Evolutionary conservation across 2,113 vertebrate genomes (phyloP).

Genomic region (Python bivittatus): DNA sequence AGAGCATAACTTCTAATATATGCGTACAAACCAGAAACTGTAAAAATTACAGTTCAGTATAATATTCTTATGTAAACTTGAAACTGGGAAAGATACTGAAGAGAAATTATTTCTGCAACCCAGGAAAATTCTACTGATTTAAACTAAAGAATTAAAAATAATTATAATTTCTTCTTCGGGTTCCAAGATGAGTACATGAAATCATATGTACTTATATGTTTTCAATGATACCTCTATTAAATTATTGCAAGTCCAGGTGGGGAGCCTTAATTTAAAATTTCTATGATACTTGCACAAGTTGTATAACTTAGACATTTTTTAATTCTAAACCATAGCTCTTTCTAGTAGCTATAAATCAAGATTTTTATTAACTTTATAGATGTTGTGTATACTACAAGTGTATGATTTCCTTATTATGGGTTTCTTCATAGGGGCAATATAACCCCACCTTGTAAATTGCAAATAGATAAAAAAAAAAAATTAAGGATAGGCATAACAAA

Average conservation of each 20-base stretch:
- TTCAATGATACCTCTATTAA: background rate
- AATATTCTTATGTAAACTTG: too few species aligned
- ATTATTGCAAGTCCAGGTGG: background rate
- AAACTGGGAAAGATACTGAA: too few species aligned
- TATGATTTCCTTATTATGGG: background rate
- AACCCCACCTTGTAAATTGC: background rate
- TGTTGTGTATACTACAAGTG: background rate
- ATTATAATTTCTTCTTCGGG: background rate
- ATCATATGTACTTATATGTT: background rate
- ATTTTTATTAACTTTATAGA: background rate
- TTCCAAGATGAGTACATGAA: background rate
- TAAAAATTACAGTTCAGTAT: too few species aligned
- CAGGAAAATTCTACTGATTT: too few species aligned
- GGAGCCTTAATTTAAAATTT: background rate
- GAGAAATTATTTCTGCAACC: background rate
- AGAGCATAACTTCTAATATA: background rate
- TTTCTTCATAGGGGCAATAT: background rate
- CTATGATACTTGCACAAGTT: background rate
- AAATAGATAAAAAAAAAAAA: background rate
- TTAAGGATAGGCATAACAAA: background rate
- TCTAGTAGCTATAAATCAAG: background rate
- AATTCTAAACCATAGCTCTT: background rate
- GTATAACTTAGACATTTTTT: background rate
- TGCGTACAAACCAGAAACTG: background rate
- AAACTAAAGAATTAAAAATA: background rate